Conservation (phyloP, 53 echinoderm and acorn worm genomes). For the Mesocentrotus franciscanus region DNA sequence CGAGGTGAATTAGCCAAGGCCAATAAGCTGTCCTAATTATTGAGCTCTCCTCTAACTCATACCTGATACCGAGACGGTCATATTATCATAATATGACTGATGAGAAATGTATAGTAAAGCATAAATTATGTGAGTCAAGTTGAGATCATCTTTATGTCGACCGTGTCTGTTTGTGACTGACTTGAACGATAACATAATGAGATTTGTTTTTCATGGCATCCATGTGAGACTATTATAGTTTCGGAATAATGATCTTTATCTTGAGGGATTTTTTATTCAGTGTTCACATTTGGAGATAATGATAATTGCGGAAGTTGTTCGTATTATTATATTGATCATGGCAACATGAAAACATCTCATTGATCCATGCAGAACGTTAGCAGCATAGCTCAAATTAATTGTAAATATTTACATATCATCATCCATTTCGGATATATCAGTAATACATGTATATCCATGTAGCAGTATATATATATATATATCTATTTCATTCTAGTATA, state of each 20-base stretch:
- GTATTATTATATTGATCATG: background rate
- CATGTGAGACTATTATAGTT: background rate
- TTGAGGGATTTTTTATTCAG: background rate
- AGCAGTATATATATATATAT: background rate
- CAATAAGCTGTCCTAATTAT: slow-evolving; percentile 46
- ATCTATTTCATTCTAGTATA: background rate
- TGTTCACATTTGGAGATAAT: background rate
- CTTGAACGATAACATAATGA: background rate
- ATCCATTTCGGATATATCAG: too few species aligned
- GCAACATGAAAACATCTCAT: background rate
- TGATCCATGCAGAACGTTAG: too few species aligned
- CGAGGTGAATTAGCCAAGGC: slow-evolving; percentile 56
- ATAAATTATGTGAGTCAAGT: background rate
- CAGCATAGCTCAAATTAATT: background rate
- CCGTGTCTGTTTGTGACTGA: background rate
- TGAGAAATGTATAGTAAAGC: background rate
- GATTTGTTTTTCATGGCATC: background rate
- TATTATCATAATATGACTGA: slow-evolving; percentile 7
- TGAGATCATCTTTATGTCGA: background rate
- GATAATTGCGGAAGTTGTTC: background rate
- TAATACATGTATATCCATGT: too few species aligned
- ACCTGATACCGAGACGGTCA: background rate
- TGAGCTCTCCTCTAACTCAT: slow-evolving; percentile 37
- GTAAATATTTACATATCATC: background rate
- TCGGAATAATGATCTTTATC: background rate